Conservation (phyloP, 2,113 vertebrate species). For the Eretmochelys imbricata region DNA sequence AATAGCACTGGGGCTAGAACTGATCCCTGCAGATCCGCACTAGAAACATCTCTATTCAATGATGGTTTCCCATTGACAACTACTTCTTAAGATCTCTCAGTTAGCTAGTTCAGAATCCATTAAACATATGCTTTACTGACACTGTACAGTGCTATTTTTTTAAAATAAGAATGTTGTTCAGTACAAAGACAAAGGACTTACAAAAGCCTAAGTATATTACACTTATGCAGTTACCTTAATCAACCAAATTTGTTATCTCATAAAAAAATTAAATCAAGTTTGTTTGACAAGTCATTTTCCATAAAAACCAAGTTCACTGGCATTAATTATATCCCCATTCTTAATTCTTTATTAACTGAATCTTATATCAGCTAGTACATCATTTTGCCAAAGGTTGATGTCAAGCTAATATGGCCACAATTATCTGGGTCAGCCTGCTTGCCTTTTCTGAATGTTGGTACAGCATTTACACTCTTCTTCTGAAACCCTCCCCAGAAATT, state of each 20-base stretch:
- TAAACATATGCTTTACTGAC: neutral
- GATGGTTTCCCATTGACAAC: neutral
- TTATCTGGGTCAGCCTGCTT: conserved; percentile 4
- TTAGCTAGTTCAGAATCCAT: neutral
- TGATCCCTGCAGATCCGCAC: neutral
- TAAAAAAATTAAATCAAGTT: neutral
- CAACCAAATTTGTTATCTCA: neutral
- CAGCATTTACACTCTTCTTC: neutral
- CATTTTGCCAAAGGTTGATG: neutral
- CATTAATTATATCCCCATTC: neutral
- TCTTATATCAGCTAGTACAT: neutral
- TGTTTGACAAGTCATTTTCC: neutral
- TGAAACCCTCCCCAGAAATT: neutral
- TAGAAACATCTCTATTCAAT: neutral
- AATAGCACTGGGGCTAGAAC: neutral
- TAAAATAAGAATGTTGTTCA: neutral
- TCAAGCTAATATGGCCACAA: neutral
- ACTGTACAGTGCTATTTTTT: neutral
- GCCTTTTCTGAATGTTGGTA: conserved; percentile 14
- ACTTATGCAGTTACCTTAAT: neutral
- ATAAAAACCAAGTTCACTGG: neutral
- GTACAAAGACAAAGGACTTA: neutral
- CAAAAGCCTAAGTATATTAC: neutral
- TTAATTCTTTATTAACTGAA: neutral
- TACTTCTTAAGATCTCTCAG: neutral